Conservation (phyloP, 2,797 vertebrate genomes). For the Etheostoma nigrum region DNA sequence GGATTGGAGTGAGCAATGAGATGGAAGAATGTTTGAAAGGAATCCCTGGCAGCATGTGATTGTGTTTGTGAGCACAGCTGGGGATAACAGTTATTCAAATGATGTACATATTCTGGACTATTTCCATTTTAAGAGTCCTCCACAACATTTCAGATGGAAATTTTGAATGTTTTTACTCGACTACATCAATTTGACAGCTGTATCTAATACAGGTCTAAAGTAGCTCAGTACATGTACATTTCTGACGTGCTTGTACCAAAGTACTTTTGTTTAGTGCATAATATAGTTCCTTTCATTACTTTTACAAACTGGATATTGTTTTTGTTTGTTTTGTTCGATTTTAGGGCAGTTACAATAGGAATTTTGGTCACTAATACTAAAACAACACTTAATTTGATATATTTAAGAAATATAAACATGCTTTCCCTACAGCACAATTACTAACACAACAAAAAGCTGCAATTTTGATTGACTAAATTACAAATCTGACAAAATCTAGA, state of each 20-base stretch:
- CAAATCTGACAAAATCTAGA: too few species aligned
- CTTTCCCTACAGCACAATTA: too few species aligned
- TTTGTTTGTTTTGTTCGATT: too few species aligned
- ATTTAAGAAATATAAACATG: too few species aligned
- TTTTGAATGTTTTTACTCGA: background rate
- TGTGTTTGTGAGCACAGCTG: conserved; percentile 5
- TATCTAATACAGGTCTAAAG: background rate
- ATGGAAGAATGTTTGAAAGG: conserved; percentile 28
- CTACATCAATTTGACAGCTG: background rate
- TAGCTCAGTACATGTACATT: background rate
- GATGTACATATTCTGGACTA: background rate
- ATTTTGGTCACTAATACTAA: too few species aligned
- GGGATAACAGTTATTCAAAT: background rate
- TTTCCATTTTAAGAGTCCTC: background rate
- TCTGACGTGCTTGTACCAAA: background rate
- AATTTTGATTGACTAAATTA: too few species aligned
- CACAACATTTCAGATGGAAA: background rate
- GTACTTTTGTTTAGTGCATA: background rate
- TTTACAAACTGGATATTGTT: too few species aligned
- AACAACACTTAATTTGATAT: too few species aligned
- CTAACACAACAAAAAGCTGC: too few species aligned
- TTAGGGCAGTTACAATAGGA: too few species aligned
- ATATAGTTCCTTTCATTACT: too few species aligned
- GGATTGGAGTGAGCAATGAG: conserved; percentile 39
- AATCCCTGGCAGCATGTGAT: background rate